A percentile compares a stretch with the other conserved stretches of the same genome.
These are phyloP conservation scores for Epinephelus malabaricus DNA, from an alignment of 2,797 vertebrate genomes.

Conservation along the genomic window DNA sequence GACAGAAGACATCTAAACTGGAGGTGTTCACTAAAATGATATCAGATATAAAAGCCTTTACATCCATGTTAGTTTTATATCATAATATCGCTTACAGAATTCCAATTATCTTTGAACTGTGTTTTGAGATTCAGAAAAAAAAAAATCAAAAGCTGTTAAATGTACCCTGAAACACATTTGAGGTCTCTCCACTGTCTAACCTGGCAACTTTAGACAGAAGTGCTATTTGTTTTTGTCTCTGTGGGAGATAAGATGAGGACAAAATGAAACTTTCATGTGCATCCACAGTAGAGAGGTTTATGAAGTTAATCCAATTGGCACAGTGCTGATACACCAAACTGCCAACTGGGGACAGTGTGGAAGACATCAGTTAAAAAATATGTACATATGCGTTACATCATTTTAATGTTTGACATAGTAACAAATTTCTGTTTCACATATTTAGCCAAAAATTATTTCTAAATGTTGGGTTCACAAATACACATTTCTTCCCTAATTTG, in stretches of 20 bases:
- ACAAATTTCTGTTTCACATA: no score
- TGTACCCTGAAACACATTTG: background rate
- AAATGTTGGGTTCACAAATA: background rate
- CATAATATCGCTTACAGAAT: background rate
- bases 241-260: background rate
- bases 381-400: background rate
- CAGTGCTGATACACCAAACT: background rate
- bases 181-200: background rate
- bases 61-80: background rate
- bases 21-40: background rate
- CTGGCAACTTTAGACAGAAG: background rate
- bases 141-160: slow-evolving; percentile 2
- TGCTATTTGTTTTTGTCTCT: background rate
- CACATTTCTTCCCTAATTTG: no score
- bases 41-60: background rate
- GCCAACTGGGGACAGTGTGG: background rate
- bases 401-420: background rate
- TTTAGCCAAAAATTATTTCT: no score
- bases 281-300: background rate
- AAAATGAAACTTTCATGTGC: slow-evolving; percentile 1
- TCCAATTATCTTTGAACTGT: background rate
- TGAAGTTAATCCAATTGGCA: background rate
- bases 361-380: background rate
- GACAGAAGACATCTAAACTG: no score
- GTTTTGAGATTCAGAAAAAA: background rate